Conservation (phyloP, 2,888 invertebrate species). For the Tetragonula carbonaria region DNA sequence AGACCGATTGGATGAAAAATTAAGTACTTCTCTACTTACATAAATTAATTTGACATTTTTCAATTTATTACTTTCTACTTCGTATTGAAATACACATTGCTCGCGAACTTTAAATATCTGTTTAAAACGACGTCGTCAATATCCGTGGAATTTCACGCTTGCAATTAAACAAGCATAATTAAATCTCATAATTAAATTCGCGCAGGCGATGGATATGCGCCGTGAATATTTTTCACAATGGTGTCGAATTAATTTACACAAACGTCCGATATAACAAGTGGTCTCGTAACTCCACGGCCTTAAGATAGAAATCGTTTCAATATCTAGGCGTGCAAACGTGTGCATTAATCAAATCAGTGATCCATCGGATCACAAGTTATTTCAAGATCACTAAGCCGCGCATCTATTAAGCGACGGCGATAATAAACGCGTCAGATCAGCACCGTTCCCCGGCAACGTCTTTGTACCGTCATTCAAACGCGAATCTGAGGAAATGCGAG, state of each 20-base stretch:
- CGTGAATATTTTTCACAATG: not conserved
- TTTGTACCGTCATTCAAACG: constrained; percentile 55
- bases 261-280: not conserved
- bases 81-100: too few species aligned
- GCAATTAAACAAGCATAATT: too few species aligned
- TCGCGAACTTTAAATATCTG: too few species aligned
- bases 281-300: too few species aligned
- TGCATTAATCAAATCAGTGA: not conserved
- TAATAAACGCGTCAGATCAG: constrained; percentile 36
- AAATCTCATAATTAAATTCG: not conserved
- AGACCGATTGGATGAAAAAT: too few species aligned
- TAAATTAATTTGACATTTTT: too few species aligned
- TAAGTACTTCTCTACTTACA: too few species aligned
- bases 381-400: not conserved
- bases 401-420: constrained; percentile 18
- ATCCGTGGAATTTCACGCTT: not conserved
- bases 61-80: too few species aligned
- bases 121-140: too few species aligned
- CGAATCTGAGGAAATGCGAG: constrained; percentile 56
- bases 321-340: not conserved
- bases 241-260: not conserved
- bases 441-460: constrained; percentile 28
- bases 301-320: not conserved
- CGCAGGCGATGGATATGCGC: not conserved
- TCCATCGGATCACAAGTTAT: constrained; percentile 19